Conservation (phyloP, 2,888 invertebrate species). For the Hipparchia sbordonii region DNA sequence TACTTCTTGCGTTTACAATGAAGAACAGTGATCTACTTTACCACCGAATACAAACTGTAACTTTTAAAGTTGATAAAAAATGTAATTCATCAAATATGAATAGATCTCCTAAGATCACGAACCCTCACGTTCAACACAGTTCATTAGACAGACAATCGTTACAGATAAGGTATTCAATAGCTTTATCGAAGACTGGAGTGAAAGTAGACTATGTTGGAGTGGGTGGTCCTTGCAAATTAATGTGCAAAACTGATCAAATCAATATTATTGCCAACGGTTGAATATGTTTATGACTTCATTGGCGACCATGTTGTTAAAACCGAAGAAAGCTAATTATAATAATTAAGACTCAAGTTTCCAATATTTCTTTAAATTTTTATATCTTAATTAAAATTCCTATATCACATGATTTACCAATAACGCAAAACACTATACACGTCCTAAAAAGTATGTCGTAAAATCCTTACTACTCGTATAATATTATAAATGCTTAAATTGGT, state of each 20-base stretch:
- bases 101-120: conserved; percentile 5
- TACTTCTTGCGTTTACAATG: background rate
- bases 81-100: conserved; percentile 7
- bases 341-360: too few species aligned
- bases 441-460: too few species aligned
- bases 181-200: conserved; percentile 35
- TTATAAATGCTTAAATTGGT: too few species aligned
- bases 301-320: background rate
- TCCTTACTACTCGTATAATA: too few species aligned
- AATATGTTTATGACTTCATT: background rate
- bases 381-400: too few species aligned
- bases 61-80: background rate
- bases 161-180: conserved; percentile 40
- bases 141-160: conserved; percentile 33
- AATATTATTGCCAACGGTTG: conserved; percentile 47
- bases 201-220: conserved; percentile 41
- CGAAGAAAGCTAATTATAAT: too few species aligned
- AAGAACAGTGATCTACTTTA: background rate
- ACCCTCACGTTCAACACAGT: conserved; percentile 25
- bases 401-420: too few species aligned
- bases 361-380: too few species aligned
- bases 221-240: conserved; percentile 58
- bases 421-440: too few species aligned
- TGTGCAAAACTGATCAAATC: conserved; percentile 52
- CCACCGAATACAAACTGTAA: background rate